These are phyloP conservation scores for Cnemophilus loriae DNA, from an alignment of 2,113 vertebrate genomes.

Conservation along the genomic window DNA sequence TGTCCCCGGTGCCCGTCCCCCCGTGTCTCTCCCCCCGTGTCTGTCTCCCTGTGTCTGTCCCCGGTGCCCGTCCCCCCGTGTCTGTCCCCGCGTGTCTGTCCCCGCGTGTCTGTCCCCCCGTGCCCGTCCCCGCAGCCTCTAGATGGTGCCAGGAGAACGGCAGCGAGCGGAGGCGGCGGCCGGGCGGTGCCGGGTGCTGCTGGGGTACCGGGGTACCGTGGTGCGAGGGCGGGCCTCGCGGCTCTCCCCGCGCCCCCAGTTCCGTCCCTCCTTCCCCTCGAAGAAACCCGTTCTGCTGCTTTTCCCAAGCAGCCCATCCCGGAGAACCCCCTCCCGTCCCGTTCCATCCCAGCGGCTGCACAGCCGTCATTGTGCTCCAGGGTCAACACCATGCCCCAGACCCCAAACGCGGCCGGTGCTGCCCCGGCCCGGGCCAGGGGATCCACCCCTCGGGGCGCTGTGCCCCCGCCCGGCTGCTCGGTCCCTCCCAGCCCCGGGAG, in stretches of 20 bases:
- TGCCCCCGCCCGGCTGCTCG: fast-evolving
- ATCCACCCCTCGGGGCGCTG: fast-evolving
- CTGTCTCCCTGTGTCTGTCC: neutral
- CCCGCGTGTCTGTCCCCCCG: neutral
- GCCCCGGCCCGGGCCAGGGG: neutral
- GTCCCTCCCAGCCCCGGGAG: neutral
- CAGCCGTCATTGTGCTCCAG: neutral
- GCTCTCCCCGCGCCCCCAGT: neutral
- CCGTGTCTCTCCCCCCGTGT: neutral
- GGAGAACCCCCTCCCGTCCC: fast-evolving
- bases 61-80: neutral
- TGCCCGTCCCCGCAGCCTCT: slow-evolving; percentile 23
- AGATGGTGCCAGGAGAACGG: slow-evolving; percentile 57
- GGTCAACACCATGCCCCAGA: fast-evolving
- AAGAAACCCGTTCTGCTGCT: neutral
- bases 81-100: neutral
- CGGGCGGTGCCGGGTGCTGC: neutral
- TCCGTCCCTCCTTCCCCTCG: neutral
- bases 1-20: too few relatives aligned
- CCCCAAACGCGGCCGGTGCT: neutral
- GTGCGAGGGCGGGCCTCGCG: fast-evolving
- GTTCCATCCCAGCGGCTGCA: neutral
- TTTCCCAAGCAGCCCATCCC: neutral
- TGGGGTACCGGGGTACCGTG: neutral
- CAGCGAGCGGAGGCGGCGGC: neutral